Evolutionary conservation across 2,113 vertebrate species (phyloP).

Genomic region (Bos indicus): DNA sequence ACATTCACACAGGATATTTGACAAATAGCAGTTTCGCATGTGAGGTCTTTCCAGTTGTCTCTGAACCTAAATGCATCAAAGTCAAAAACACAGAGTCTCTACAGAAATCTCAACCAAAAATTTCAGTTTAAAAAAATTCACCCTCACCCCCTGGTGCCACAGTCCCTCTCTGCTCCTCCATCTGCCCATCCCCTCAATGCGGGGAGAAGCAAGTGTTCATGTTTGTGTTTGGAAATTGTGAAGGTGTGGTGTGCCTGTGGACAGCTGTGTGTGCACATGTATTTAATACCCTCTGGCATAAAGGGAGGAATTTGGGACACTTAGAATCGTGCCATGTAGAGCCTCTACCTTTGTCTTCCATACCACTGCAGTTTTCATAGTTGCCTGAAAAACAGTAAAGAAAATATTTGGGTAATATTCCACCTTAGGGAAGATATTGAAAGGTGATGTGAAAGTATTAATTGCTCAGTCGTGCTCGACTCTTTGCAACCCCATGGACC

Average conservation of each 20-base stretch:
- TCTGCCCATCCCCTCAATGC: rapidly evolving
- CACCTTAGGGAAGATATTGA: not conserved
- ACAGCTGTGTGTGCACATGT: rapidly evolving
- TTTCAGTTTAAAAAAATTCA: not conserved
- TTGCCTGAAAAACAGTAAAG: not conserved
- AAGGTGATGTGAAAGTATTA: not conserved
- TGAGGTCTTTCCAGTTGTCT: not conserved
- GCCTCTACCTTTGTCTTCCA: not conserved
- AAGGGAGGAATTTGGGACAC: not conserved
- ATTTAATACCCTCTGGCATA: not conserved
- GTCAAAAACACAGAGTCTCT: not conserved
- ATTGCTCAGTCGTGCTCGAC: rapidly evolving
- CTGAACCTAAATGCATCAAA: not conserved
- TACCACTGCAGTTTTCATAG: not conserved
- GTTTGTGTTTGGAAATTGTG: not conserved
- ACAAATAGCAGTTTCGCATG: not conserved
- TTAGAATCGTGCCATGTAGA: rapidly evolving
- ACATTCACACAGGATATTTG: not conserved
- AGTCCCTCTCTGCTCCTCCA: not conserved
- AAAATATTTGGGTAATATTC: not conserved
- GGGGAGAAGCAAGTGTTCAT: not conserved
- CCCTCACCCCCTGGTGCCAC: no score
- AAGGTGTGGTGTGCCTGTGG: not conserved
- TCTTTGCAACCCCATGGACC: not conserved
- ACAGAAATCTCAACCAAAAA: not conserved